These are phyloP conservation scores for Peromyscus californicus DNA, from an alignment of 2,113 vertebrate genomes.

Conservation along the genomic window DNA sequence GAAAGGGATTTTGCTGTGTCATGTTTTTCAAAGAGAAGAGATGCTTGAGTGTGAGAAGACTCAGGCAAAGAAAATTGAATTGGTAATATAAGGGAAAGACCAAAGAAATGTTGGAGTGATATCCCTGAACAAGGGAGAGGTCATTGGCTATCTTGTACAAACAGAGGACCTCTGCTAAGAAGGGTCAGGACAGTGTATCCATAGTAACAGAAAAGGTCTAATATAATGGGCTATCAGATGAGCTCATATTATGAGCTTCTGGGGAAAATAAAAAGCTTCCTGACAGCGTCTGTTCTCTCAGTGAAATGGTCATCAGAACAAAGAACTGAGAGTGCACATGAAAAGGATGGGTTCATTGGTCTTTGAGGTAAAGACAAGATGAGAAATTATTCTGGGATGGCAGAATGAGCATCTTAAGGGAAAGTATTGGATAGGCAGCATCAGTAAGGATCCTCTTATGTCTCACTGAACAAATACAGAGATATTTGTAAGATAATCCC, in stretches of 20 bases:
- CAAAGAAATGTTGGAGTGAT: background rate
- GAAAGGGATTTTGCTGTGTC: background rate
- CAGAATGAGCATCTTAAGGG: background rate
- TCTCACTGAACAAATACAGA: background rate
- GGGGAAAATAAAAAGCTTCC: constrained; percentile 2
- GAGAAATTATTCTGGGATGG: background rate
- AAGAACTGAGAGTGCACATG: background rate
- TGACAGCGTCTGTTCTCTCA: background rate
- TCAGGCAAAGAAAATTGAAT: background rate
- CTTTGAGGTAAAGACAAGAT: background rate
- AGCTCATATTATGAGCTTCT: background rate
- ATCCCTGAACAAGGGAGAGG: background rate
- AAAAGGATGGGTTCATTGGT: background rate
- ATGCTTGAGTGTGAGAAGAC: background rate
- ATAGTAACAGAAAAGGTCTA: background rate
- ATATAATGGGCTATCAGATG: background rate
- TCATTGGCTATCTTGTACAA: background rate
- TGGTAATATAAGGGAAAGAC: background rate
- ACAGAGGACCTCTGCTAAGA: background rate
- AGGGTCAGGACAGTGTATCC: background rate
- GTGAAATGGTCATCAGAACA: constrained; percentile 16
- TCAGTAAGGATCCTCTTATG: background rate
- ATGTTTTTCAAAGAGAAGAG: constrained; percentile 13
- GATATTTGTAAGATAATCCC: background rate
- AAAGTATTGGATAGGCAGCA: background rate